These are phyloP conservation scores for Spondyliosoma cantharus DNA, from an alignment of 2,797 vertebrate species.

Conservation along the genomic window DNA sequence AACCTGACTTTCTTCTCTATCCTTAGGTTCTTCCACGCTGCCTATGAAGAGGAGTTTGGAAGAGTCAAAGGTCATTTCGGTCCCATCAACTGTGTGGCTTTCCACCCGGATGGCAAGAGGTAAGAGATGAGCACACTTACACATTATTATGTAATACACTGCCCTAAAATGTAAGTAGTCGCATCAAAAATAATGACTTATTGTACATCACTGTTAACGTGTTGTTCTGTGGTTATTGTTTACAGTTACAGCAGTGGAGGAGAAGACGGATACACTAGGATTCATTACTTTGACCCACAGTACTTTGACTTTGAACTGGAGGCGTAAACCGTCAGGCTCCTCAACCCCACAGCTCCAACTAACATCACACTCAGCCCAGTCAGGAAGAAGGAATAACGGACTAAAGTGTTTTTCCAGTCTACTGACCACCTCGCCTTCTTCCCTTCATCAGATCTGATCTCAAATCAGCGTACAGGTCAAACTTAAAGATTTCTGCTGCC, in stretches of 20 bases:
- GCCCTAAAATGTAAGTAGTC: rapidly evolving
- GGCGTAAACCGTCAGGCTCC: constrained; percentile 67
- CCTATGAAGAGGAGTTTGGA: constrained; percentile 97
- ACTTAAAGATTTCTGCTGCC: neutral
- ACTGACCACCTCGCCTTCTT: constrained; percentile 13
- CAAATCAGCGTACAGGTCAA: neutral
- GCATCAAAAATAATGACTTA: neutral
- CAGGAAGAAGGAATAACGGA: constrained; percentile 22
- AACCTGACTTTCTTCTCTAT: neutral
- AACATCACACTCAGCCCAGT: constrained; percentile 22
- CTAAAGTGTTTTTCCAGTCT: neutral
- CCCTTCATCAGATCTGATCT: constrained; percentile 37
- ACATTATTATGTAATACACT: neutral
- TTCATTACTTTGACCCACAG: constrained; percentile 97
- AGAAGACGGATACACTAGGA: constrained; percentile 96
- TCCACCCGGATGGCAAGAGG: constrained; percentile 99
- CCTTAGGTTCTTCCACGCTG: constrained; percentile 96
- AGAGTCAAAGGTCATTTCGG: constrained; percentile 98
- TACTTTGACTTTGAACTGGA: constrained; percentile 99
- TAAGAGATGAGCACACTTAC: constrained; percentile 49
- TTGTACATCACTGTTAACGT: neutral
- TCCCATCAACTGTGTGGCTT: constrained; percentile 97
- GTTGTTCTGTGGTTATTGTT: constrained; percentile 9
- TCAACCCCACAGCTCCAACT: constrained; percentile 17
- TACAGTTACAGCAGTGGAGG: constrained; percentile 97